Base-by-base conservation (phyloP, 2,113 vertebrate species). In the Ciconia stormi region DNA sequence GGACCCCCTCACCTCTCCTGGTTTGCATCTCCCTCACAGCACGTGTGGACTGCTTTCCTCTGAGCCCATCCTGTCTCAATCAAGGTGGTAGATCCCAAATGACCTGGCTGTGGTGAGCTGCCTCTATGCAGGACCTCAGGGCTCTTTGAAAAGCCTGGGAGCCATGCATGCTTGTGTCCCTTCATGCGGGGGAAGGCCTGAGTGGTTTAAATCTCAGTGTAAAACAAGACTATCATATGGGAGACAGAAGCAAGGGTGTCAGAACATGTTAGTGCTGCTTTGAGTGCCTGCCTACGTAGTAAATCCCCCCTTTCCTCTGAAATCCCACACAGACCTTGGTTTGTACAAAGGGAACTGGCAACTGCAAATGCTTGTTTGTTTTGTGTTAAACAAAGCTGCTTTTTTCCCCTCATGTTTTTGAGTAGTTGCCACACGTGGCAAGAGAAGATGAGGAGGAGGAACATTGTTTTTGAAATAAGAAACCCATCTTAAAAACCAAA, bases 311-410 rank as follows among this genome's bases (percentile, higher is more conserved):
- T 82, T 72, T 52, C 50, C 62, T 61, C 86, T 22, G 77, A 30
- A 95, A 88, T 80, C 82, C 81, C 92, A 63, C 78, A 73, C 84
- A 89, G 44, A 70, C 59, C 72, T 58, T 2, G 67, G 40, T 58
- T 83, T 40, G 47, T 47, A 32, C 78, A 71, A 47, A 93, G 88
- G 79, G 50, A 95, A 10, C 65, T 74, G 77, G 65, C 56, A 78
- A 53, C 76, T 52, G 84, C 78, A 81, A 79, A 82, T 44, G 50
- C 52, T 58, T 90, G 65, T 63, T 95, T 82, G 69, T 61, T 85
- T 91, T 70, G 20, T 85, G 21, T 73, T 61, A 67, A 91, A 84
- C 82, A 95, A 90, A 95, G 77, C 82, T 71, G 79, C 69, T 82
- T 82, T 36, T 25, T 15, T 19, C 7, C 7, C 29, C 40, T 70